Evolutionary conservation across 2,113 vertebrate species (phyloP), one percentile per base, ranked within the genome.

Genomic region (Cyphomyrus plagiostoma): DNA sequence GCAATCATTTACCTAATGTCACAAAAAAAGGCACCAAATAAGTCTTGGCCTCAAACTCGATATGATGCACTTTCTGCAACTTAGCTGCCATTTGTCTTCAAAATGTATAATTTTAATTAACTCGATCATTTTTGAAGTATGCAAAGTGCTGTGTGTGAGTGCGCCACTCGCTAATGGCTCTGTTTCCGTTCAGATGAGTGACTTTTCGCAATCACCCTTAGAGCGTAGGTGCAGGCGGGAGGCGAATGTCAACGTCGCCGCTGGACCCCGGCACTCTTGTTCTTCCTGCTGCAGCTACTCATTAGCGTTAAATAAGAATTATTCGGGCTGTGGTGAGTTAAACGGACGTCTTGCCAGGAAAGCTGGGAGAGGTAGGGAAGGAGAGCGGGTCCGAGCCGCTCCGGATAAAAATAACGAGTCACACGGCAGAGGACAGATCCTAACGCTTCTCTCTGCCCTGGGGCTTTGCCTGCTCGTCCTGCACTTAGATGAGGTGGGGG

Each of bases 341-440:
- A 88, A 87, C 0, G 66, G 90, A 89, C 92, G n/a, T 3, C 45
- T 45, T 90, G 92, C 90, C 91, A 92, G 93, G 92, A 92, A 89
- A 53, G 10, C 82, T 19, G 19, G 49, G 49, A 90, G 35, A 58
- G 56, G 87, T 23, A 10, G 87, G 53, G 56, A 58, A 62, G 62
- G 56, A 85, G 30, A 62, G 89, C 35, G 95, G 93, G 94, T 95
- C 93, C 91, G 94, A 96, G 94, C 92, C 50, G 95, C 95, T 95
- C 93, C 92, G 93, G 97, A 97, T 97, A 97, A 98, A 98, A 98
- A 98, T 96, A 97, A 96, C 94, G 94, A 96, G 96, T 96, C 95
- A 94, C 94, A 94, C 91, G 91, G 96, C 89, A 91, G 96, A 96
- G 97, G 97, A 95, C 95, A 91, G 96, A 96, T 94, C 94, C 90